phyloP scores from a whole-genome alignment of 2,797 vertebrate species.

The Sphaeramia orbicularis region DNA sequence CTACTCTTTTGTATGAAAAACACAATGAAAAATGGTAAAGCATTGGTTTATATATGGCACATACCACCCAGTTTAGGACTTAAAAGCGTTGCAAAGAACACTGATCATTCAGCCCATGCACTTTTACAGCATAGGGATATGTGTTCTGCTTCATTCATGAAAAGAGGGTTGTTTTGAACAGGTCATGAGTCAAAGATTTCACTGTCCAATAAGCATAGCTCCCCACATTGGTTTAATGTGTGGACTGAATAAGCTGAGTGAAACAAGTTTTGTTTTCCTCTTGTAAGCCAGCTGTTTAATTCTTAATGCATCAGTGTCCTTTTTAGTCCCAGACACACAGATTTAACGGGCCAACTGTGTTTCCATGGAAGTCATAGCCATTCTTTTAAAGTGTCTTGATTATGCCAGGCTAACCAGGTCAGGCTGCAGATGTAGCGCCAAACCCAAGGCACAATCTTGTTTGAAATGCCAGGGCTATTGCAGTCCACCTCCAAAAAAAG shows the following conservation, averaged over 20 bases:
- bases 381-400: constrained; percentile 26
- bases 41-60: no score
- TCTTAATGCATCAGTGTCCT: constrained; percentile 4
- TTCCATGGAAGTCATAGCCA: constrained; percentile 37
- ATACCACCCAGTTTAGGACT: background rate
- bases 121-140: background rate
- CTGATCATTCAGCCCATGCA: background rate
- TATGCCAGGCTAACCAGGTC: constrained; percentile 32
- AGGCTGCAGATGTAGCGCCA: constrained; percentile 30
- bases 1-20: no score
- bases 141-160: constrained; percentile 13
- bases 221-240: background rate
- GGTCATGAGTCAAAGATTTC: background rate
- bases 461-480: constrained; percentile 59
- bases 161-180: constrained; percentile 1
- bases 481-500: constrained; percentile 48
- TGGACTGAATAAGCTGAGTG: background rate
- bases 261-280: constrained; percentile 3
- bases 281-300: constrained; percentile 12
- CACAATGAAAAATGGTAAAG: no score
- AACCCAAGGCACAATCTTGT: constrained; percentile 30
- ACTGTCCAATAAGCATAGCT: constrained; percentile 1
- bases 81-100: background rate
- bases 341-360: constrained; percentile 27
- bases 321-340: background rate